Evolutionary conservation across 2,113 vertebrate genomes (phyloP), one percentile per base, ranked within the genome.

Genomic region (Suncus etruscus): DNA sequence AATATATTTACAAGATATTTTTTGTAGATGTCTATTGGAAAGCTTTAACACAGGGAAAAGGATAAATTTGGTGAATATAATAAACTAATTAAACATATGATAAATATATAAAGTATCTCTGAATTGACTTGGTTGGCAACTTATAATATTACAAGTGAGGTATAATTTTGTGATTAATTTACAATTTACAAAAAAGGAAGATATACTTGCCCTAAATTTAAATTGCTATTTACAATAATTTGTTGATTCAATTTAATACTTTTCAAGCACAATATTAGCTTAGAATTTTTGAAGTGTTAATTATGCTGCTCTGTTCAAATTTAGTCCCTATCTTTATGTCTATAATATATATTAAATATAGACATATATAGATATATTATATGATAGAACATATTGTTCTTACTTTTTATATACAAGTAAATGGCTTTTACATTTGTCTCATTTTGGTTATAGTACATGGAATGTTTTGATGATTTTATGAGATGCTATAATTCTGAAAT

Each of bases 221-320:
- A 3, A 39, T 39, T 39, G 39, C 39, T 39, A 39, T 39, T 39
- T n/a, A n/a, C n/a, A n/a, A n/a, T n/a, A n/a, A n/a, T n/a, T n/a
- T n/a, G n/a, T n/a, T n/a, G 31, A 90, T 10, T 84, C 1, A 61
- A 39, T 70, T n/a, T 50, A 87, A 88, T 78, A 70, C 66, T 83
- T 76, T 72, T 5, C 73, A 68, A 22, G 50, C 20, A 78, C 48
- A 31, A 8, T 72, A 47, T 16, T 89, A 11, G 24, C 11, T 0
- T 16, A 51, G 45, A 68, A 81, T 47, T 76, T 78, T 61, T 6
- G 4, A 14, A 2, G 27, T 80, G 20, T n/a, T 83, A 88, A 70
- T 48, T 89, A 32, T 88, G n/a, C 31, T 79, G 8, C 0, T 79
- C 8, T 27, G 31, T 1, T 50, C 25, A 72, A 68, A 7, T n/a